These are phyloP conservation scores for Labeo rohita DNA, from an alignment of 2,113 vertebrate species.

Conservation along the genomic window DNA sequence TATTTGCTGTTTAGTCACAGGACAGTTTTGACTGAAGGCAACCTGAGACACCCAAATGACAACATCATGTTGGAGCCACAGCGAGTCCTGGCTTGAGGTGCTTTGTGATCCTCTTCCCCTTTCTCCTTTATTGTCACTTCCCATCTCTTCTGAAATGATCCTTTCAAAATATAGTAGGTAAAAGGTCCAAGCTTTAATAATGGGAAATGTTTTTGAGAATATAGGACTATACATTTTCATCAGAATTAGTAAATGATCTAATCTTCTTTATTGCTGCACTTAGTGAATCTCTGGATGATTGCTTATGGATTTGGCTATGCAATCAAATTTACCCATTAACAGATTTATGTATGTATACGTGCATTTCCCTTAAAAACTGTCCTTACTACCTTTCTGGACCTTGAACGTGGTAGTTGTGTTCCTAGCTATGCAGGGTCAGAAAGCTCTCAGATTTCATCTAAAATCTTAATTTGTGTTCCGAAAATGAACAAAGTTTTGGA, in stretches of 20 bases:
- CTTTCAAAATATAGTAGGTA: not conserved
- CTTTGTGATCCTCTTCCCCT: not conserved
- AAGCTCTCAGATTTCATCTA: too few species aligned
- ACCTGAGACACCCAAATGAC: not conserved
- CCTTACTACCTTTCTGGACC: too few species aligned
- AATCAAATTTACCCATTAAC: conserved; percentile 4
- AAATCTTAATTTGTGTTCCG: too few species aligned
- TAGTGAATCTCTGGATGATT: conserved; percentile 17
- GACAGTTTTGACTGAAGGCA: not conserved
- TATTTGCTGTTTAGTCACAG: not conserved
- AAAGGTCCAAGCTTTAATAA: not conserved
- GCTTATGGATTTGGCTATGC: conserved; percentile 36
- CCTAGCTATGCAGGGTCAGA: too few species aligned
- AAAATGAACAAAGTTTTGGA: too few species aligned
- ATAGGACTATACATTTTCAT: conserved; percentile 9
- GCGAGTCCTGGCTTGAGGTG: not conserved
- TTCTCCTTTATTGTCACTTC: not conserved
- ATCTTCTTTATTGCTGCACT: conserved; percentile 21
- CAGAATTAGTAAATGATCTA: conserved; percentile 6
- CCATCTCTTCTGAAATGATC: not conserved
- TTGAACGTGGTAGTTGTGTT: too few species aligned
- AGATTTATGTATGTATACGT: not conserved
- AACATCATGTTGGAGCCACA: not conserved
- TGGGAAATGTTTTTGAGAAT: not conserved
- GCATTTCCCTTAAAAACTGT: not conserved